phyloP scores from a whole-genome alignment of 1,140 invertebrate genomes.

The Dinothrombium tinctorium region DNA sequence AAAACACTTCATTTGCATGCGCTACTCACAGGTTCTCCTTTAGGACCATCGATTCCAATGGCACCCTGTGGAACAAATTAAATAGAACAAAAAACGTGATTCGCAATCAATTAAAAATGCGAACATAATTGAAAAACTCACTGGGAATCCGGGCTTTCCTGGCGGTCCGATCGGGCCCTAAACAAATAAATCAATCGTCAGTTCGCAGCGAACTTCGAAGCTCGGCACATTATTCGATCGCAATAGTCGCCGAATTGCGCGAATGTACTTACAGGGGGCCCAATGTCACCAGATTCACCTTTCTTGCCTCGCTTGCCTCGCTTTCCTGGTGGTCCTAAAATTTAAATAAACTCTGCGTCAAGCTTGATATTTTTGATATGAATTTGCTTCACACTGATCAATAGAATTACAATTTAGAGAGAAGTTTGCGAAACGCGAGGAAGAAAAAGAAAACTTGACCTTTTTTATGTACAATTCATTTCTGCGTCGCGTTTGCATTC shows the following conservation, averaged over 20 bases:
- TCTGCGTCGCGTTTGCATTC: too few relatives aligned
- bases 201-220: neutral
- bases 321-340: constrained; percentile 4
- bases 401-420: too few relatives aligned
- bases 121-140: constrained; percentile 6
- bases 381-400: too few relatives aligned
- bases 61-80: constrained; percentile 48
- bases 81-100: constrained; percentile 13
- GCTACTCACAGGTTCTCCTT: constrained; percentile 54
- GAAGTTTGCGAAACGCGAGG: too few relatives aligned
- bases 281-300: constrained; percentile 23
- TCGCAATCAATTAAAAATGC: too few relatives aligned
- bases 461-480: too few relatives aligned
- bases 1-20: too few relatives aligned
- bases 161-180: constrained; percentile 1
- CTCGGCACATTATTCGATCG: neutral
- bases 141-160: constrained; percentile 5
- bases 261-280: constrained; percentile 19
- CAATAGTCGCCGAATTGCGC: neutral
- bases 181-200: constrained; percentile 11
- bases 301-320: constrained; percentile 67
- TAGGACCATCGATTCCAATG: constrained; percentile 73
- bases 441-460: too few relatives aligned
- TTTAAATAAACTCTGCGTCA: too few relatives aligned
- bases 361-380: too few relatives aligned